phyloP scores from a whole-genome alignment of 2,113 vertebrate genomes.

The Rhea pennata region DNA sequence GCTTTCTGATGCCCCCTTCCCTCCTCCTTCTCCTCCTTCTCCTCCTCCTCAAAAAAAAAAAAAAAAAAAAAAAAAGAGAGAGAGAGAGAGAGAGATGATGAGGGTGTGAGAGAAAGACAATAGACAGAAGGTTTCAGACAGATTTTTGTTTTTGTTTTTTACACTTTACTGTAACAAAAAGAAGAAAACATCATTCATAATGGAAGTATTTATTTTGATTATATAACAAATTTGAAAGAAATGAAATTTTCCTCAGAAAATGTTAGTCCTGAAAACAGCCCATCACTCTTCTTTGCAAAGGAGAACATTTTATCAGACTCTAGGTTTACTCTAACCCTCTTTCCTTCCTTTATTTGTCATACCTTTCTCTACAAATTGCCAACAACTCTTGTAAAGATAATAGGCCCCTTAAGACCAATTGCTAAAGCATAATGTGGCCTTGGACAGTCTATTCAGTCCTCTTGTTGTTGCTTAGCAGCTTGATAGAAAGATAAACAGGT shows the following conservation, averaged over 20 bases:
- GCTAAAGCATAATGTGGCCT: background rate
- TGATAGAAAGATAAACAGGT: background rate
- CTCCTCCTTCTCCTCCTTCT: too few species aligned
- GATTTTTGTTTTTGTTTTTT: background rate
- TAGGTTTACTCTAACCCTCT: background rate
- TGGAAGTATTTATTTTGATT: background rate
- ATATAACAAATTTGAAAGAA: background rate
- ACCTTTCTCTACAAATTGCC: background rate
- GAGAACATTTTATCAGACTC: background rate
- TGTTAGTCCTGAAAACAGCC: background rate
- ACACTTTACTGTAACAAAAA: background rate
- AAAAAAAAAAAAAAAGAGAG: background rate
- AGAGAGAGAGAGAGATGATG: background rate
- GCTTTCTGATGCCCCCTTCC: background rate
- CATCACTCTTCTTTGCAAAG: background rate
- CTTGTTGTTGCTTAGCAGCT: background rate
- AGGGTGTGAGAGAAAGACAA: background rate
- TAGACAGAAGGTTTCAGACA: background rate
- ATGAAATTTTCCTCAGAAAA: background rate
- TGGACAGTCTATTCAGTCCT: background rate
- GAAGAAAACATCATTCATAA: background rate
- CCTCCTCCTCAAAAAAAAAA: too few species aligned
- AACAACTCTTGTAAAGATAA: background rate
- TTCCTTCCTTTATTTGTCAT: background rate
- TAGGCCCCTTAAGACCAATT: background rate